These are phyloP conservation scores for Xestia c-nigrum DNA, from an alignment of 2,888 invertebrate species.

Conservation along the genomic window DNA sequence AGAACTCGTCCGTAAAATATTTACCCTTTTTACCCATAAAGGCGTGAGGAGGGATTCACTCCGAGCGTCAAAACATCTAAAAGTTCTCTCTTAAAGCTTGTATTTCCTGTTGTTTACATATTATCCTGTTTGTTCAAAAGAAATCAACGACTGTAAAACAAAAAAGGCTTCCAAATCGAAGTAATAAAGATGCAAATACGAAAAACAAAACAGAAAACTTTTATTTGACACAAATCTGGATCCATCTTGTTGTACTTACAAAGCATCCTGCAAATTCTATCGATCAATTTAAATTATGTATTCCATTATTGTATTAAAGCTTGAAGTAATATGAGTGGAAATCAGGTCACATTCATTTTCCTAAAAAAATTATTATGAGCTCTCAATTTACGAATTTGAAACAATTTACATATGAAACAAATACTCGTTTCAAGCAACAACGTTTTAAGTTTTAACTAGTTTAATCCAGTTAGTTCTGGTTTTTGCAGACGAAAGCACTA, in stretches of 20 bases:
- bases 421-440: constrained; percentile 41
- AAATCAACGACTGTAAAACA: constrained; percentile 39
- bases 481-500: constrained; percentile 26
- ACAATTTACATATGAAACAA: constrained; percentile 57
- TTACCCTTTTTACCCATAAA: not conserved
- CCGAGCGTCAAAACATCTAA: not conserved
- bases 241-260: constrained; percentile 23
- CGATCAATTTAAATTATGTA: constrained; percentile 3
- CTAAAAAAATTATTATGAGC: constrained; percentile 22
- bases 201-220: constrained; percentile 38
- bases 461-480: constrained; percentile 43
- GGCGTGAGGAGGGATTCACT: not conserved
- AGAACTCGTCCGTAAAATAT: not conserved
- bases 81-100: not conserved
- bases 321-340: constrained; percentile 1
- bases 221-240: constrained; percentile 43
- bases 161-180: constrained; percentile 32
- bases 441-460: constrained; percentile 59
- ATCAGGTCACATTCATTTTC: constrained; percentile 17
- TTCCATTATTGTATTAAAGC: constrained; percentile 27
- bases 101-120: not conserved
- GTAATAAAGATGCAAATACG: constrained; percentile 35
- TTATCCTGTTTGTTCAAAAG: constrained; percentile 29
- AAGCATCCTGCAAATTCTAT: constrained; percentile 34
- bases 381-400: constrained; percentile 42